A percentile compares a stretch with the other conserved stretches of the same genome.
phyloP scores from a whole-genome alignment of 2,113 vertebrate species.

The Ophiodon elongatus region DNA sequence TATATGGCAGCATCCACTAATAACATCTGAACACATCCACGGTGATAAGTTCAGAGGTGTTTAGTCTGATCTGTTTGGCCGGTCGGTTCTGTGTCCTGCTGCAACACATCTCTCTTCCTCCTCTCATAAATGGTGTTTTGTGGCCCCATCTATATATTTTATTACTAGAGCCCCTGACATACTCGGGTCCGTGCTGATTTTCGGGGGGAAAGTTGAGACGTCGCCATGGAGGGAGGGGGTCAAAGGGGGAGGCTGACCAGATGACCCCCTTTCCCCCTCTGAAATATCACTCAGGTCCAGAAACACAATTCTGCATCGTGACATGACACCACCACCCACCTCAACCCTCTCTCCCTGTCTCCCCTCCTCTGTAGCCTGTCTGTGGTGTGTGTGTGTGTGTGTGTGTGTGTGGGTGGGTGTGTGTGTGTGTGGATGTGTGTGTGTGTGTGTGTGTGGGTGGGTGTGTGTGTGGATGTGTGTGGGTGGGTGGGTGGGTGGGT shows the following conservation, averaged over 20 bases:
- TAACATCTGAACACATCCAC: conserved; percentile 10
- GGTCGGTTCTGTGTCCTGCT: conserved; percentile 43
- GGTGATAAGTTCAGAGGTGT: conserved; percentile 9
- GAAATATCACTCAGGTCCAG: conserved; percentile 87
- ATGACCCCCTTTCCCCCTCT: conserved; percentile 78
- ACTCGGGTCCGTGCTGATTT: conserved; percentile 81
- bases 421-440: conserved; percentile 45
- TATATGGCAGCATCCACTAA: background rate
- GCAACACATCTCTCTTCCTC: conserved; percentile 55
- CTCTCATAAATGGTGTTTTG: conserved; percentile 79
- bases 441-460: too few relatives aligned
- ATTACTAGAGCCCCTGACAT: conserved; percentile 84
- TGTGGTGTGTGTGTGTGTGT: conserved; percentile 48
- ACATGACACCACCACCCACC: conserved; percentile 80
- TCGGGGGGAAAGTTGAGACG: conserved; percentile 81
- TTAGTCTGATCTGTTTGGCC: conserved; percentile 44
- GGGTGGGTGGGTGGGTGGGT: conserved; percentile 59
- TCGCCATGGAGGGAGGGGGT: conserved; percentile 81
- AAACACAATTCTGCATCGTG: conserved; percentile 86
- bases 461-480: conserved; percentile 33
- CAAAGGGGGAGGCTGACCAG: conserved; percentile 78
- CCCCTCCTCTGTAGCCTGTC: conserved; percentile 60
- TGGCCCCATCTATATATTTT: conserved; percentile 85
- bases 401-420: conserved; percentile 50
- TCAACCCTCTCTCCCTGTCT: conserved; percentile 44